Base-by-base conservation (phyloP, 2,113 vertebrate species). In the Bubo bubo region DNA sequence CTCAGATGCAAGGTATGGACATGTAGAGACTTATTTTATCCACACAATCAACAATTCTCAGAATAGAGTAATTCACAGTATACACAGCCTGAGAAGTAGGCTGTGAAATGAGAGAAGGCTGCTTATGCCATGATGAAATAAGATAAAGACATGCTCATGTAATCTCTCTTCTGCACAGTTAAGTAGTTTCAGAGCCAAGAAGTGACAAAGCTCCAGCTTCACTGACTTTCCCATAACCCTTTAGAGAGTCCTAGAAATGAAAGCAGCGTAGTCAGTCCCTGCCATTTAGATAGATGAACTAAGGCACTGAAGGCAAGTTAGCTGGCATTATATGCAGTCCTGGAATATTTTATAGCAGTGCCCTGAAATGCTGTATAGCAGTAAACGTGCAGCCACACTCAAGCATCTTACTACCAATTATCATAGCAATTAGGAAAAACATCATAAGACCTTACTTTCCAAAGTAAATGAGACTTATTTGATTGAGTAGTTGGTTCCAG, bases 31-130 rank as follows among this genome's bases (percentile, higher is more conserved):
- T n/a, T 28, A 37, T 58, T 91, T 91, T 43, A 68, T 58, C 43
- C 39, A 39, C 23, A 45, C 2, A 43, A 43, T 43, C 43, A 43
- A 43, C 0, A 0, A 5, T 85, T 72, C 55, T 70, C 39, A 63
- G 70, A 75, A 24, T 32, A 56, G 16, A n/a, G 2, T 81, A 56
- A 91, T 79, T 94, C 70, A 53, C 49, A 43, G 37, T 19, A 23
- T 41, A 22, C 27, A n/a, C 18, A 68, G 56, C 43, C 83, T 81
- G 47, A 89, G 50, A 79, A 84, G 24, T 7, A 43, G 52, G 9
- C 32, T 94, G 49, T 79, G 81, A 88, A 91, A 79, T 0, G 1
- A 79, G 52, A 67, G n/a, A 85, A 82, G 26, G 66, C 35, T 87
- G 59, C 9, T 77, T 19, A 52, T 59, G 30, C 12, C 47, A 66